Conservation (phyloP, 1,140 invertebrate species). For the Hermetia illucens region DNA sequence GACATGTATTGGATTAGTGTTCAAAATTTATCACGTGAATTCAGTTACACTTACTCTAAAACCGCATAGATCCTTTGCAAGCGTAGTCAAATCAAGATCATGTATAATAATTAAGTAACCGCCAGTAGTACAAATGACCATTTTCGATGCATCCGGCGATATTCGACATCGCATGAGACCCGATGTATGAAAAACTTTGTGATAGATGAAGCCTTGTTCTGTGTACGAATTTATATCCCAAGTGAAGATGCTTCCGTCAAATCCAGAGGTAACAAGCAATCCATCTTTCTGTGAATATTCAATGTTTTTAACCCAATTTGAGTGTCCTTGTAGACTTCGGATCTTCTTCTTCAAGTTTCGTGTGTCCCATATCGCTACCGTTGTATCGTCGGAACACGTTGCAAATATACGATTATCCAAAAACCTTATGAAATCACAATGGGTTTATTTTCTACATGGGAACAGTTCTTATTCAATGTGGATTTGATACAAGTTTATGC, state of each 20-base stretch:
- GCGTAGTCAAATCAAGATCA: slow-evolving; percentile 64
- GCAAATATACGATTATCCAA: slow-evolving; percentile 78
- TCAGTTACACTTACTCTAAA: slow-evolving; percentile 55
- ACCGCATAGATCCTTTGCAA: slow-evolving; percentile 65
- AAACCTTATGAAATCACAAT: slow-evolving; percentile 45
- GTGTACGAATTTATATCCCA: slow-evolving; percentile 88
- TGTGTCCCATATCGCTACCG: slow-evolving; percentile 83
- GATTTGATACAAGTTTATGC: slow-evolving; percentile 13
- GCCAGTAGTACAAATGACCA: slow-evolving; percentile 79
- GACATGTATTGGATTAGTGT: not conserved
- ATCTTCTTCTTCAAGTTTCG: slow-evolving; percentile 66
- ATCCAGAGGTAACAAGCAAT: slow-evolving; percentile 75
- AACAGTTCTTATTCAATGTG: not conserved
- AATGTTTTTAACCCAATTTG: slow-evolving; percentile 94
- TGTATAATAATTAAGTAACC: slow-evolving; percentile 85
- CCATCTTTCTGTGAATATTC: slow-evolving; percentile 81
- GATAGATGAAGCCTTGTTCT: slow-evolving; percentile 60
- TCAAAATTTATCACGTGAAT: not conserved
- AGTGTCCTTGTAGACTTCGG: slow-evolving; percentile 67
- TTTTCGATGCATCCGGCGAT: slow-evolving; percentile 68
- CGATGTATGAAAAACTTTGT: slow-evolving; percentile 58
- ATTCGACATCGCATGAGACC: slow-evolving; percentile 74
- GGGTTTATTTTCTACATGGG: not conserved
- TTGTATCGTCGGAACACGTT: slow-evolving; percentile 86
- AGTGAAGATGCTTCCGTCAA: slow-evolving; percentile 85